phyloP scores from a whole-genome alignment of 2,888 invertebrate species.

The Ypsolopha scabrella region DNA sequence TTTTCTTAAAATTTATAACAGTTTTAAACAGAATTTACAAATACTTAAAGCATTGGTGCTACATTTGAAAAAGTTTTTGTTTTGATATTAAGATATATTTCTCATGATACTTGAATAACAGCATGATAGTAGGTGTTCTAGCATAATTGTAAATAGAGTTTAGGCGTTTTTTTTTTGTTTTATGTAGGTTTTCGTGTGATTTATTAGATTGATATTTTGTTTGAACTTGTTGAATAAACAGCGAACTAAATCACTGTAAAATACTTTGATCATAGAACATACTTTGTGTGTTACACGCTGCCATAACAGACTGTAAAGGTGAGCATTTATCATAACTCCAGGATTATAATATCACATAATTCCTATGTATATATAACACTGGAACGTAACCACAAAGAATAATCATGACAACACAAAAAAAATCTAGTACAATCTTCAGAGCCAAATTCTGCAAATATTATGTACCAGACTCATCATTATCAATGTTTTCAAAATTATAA shows the following conservation, averaged over 20 bases:
- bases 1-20: neutral
- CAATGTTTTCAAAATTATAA: neutral
- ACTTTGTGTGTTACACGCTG: slow-evolving; percentile 66
- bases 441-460: no score
- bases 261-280: slow-evolving; percentile 48
- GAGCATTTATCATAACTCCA: slow-evolving; percentile 20
- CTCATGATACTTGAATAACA: neutral
- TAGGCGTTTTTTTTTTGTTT: neutral
- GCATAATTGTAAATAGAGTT: neutral
- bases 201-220: neutral
- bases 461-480: slow-evolving; percentile 1
- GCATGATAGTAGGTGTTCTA: neutral
- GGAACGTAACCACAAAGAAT: no score
- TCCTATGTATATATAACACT: no score
- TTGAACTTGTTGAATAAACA: neutral
- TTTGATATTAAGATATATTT: neutral
- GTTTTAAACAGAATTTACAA: neutral
- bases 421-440: no score
- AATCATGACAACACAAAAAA: no score
- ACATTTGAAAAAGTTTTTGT: neutral
- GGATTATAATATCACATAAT: no score
- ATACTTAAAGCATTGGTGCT: neutral
- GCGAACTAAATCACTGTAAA: neutral
- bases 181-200: neutral
- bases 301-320: slow-evolving; percentile 65